Evolutionary conservation across 2,888 invertebrate species (phyloP), one percentile per base, ranked within the genome.

Genomic region (Bruchidius siliquastri): DNA sequence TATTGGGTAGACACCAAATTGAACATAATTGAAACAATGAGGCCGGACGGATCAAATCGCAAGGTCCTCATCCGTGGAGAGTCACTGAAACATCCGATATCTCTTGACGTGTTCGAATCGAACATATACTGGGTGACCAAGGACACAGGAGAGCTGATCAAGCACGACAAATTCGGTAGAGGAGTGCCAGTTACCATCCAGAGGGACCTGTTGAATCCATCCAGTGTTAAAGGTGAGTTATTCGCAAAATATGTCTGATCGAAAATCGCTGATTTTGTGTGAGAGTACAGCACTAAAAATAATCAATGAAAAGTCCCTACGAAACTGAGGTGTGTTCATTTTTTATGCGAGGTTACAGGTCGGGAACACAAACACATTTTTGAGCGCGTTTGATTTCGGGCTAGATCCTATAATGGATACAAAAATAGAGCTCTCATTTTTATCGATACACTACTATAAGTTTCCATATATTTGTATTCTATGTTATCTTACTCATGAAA

Each of bases 1-100:
- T 99, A 95, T 86, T 99, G 99, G 98, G 96, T 94, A 0, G 99
- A 99, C 84, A 93, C 94, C 0, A 99, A 99, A 85, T 87, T 96
- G 67, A 95, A 96, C 81, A 93, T 92, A 0, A 96, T 98, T 72
- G 97, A 98, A 84, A 92, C 92, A 72, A 93, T 96, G 88, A 90
- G 91, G 71, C 91, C 91, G 70, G 96, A 97, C 85, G 98, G 97
- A 0, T 89, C 92, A 0, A 91, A 92, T 73, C 87, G 97, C 22
- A 92, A 91, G 81, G 88, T 91, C 0, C 89, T 96, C 4, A 83
- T 95, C 2, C 90, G 90, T 82, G 94, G 95, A n/a, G 94, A 92
- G 74, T 84, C 86, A 68, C 83, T 96, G 79, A 91, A 90, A 79
- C 95, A 96, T 85, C 97, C 97, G 0, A 89, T 95, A 73, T 93